Evolutionary conservation across 2,888 invertebrate species (phyloP).

Genomic region (Lissocephala sabroskyi): DNA sequence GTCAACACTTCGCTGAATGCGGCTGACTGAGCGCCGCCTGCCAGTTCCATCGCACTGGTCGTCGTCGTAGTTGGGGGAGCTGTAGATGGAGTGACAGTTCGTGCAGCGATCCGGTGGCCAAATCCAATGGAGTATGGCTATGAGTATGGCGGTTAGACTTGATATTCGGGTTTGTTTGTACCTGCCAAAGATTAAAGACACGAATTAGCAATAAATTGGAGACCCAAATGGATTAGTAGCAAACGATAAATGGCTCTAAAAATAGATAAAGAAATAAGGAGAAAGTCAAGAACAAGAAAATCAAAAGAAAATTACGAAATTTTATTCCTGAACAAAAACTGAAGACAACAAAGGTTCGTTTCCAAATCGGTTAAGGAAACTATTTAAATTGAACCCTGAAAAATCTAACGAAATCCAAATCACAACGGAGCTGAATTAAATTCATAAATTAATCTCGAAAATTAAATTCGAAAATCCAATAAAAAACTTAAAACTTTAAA

Average conservation of each 20-base stretch:
- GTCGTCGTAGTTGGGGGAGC: slow-evolving; percentile 66
- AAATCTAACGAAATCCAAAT: no score
- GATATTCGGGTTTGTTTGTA: slow-evolving; percentile 95
- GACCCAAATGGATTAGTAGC: slow-evolving; percentile 1
- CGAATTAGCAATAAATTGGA: slow-evolving; percentile 17
- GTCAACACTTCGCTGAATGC: slow-evolving; percentile 82
- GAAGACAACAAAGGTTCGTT: no score
- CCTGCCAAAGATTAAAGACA: slow-evolving; percentile 73
- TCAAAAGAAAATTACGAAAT: not conserved
- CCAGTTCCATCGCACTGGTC: slow-evolving; percentile 65
- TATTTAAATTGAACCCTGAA: no score
- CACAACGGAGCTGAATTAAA: no score
- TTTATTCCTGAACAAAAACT: no score
- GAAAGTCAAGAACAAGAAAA: no score
- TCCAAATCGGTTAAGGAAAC: no score
- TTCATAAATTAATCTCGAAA: not conserved
- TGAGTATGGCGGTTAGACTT: slow-evolving; percentile 84
- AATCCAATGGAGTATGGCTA: slow-evolving; percentile 81
- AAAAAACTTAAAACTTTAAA: not conserved
- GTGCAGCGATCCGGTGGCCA: slow-evolving; percentile 83
- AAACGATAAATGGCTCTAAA: no score
- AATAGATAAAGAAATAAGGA: no score
- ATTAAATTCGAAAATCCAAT: not conserved
- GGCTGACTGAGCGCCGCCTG: slow-evolving; percentile 74
- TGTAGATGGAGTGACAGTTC: slow-evolving; percentile 73